phyloP scores from a whole-genome alignment of 1,140 invertebrate genomes.

The Lepeophtheirus salmonis region DNA sequence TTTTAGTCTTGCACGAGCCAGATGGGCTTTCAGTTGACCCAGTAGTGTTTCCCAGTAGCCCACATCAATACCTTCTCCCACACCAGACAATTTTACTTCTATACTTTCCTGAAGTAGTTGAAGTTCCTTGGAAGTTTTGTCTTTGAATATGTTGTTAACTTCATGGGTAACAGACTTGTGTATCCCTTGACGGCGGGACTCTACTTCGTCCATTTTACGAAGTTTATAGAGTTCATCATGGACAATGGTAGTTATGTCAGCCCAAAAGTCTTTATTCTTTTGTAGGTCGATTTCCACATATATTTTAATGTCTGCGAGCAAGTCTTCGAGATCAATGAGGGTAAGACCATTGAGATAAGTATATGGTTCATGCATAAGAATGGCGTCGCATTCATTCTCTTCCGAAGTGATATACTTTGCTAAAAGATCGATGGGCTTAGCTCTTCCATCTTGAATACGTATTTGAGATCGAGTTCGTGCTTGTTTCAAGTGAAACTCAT shows the following conservation, averaged over 20 bases:
- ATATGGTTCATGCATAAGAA: constrained; percentile 81
- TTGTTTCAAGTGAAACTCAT: constrained; percentile 76
- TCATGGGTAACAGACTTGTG: constrained; percentile 77
- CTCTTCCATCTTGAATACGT: constrained; percentile 54
- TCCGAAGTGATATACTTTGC: constrained; percentile 89
- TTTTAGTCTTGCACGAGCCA: constrained; percentile 70
- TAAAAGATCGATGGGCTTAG: constrained; percentile 92
- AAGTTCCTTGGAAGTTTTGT: constrained; percentile 38
- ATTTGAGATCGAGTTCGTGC: constrained; percentile 71
- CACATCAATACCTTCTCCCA: constrained; percentile 78
- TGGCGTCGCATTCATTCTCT: constrained; percentile 56
- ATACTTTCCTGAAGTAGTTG: constrained; percentile 64
- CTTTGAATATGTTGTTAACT: constrained; percentile 68
- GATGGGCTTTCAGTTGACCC: constrained; percentile 79
- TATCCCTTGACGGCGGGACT: constrained; percentile 69
- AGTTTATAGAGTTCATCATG: constrained; percentile 82
- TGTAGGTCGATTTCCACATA: constrained; percentile 39
- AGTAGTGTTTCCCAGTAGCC: constrained; percentile 91
- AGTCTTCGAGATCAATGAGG: constrained; percentile 82
- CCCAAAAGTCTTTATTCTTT: constrained; percentile 84
- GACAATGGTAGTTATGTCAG: constrained; percentile 86
- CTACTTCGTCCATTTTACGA: constrained; percentile 39
- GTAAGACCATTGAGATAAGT: constrained; percentile 80
- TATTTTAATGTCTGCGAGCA: constrained; percentile 86
- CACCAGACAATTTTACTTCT: constrained; percentile 60